These are phyloP conservation scores for Gallinago stenura DNA, from an alignment of 2,797 vertebrate genomes.

Conservation along the genomic window DNA sequence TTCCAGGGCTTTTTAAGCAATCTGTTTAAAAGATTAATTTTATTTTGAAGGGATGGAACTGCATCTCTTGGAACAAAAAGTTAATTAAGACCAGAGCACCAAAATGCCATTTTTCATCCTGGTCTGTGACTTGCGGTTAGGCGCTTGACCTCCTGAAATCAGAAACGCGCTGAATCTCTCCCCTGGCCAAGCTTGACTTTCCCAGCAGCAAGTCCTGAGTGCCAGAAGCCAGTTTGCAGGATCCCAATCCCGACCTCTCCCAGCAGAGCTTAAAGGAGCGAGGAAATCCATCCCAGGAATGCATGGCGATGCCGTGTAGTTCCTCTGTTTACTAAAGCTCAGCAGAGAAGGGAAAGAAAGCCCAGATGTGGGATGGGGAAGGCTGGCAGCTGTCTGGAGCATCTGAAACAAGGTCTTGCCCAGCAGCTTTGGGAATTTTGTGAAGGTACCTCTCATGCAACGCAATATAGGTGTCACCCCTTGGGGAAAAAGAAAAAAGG, in stretches of 20 bases:
- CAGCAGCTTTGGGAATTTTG: not conserved
- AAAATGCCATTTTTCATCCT: constrained; percentile 57
- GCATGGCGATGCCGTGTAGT: fast-evolving
- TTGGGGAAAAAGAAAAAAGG: too few species aligned
- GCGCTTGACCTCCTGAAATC: constrained; percentile 26
- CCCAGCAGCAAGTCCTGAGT: not conserved
- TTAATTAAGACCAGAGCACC: constrained; percentile 68
- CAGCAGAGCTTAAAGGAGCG: fast-evolving
- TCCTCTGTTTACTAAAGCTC: not conserved
- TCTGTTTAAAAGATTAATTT: constrained; percentile 56
- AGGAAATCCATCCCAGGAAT: not conserved
- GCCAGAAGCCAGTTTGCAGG: not conserved
- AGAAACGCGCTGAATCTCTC: not conserved
- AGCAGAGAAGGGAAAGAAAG: not conserved
- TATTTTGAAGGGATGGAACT: constrained; percentile 7
- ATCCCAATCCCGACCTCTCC: not conserved
- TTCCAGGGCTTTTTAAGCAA: constrained; percentile 25
- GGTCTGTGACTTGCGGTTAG: not conserved
- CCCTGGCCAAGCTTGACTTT: not conserved
- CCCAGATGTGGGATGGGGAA: not conserved
- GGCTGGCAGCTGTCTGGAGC: not conserved
- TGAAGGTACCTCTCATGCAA: fast-evolving
- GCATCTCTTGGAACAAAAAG: constrained; percentile 33
- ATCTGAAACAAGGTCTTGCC: fast-evolving
- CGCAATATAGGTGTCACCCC: fast-evolving